These are phyloP conservation scores for Chironomus tepperi DNA, from an alignment of 1,140 invertebrate genomes.

Conservation along the genomic window DNA sequence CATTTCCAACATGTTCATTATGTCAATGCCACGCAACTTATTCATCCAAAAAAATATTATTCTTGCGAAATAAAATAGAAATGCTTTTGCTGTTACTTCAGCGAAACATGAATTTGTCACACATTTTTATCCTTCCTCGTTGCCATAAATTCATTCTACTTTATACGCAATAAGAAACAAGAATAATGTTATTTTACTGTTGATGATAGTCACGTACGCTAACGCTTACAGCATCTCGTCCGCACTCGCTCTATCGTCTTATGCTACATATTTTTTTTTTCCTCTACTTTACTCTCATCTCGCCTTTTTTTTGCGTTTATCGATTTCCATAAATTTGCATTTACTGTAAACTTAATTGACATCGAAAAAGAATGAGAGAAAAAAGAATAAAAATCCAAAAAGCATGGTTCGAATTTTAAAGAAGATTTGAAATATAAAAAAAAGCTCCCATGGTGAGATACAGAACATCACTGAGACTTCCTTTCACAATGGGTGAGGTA, in stretches of 20 bases:
- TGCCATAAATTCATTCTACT: not conserved
- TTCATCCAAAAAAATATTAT: too few relatives aligned
- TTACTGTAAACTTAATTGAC: constrained; percentile 11
- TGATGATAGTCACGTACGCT: constrained; percentile 15
- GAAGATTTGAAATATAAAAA: not conserved
- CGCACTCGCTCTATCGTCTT: not conserved
- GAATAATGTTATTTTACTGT: constrained; percentile 1
- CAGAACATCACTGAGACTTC: too few relatives aligned
- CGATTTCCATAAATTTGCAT: constrained; percentile 22
- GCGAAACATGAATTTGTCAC: not conserved
- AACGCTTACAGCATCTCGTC: not conserved
- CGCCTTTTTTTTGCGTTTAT: not conserved
- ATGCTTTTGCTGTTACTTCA: too few relatives aligned
- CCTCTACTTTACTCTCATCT: not conserved
- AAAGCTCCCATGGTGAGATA: too few relatives aligned
- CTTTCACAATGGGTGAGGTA: too few relatives aligned
- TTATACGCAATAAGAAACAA: not conserved
- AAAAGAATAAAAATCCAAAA: not conserved
- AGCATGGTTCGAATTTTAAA: constrained; percentile 10
- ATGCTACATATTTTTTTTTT: not conserved
- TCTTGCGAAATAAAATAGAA: too few relatives aligned
- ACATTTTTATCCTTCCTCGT: constrained; percentile 7
- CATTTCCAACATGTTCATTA: too few relatives aligned
- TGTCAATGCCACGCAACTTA: too few relatives aligned
- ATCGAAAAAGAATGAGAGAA: not conserved